Evolutionary conservation across 2,113 vertebrate species (phyloP).

Genomic region (Plotosus lineatus): DNA sequence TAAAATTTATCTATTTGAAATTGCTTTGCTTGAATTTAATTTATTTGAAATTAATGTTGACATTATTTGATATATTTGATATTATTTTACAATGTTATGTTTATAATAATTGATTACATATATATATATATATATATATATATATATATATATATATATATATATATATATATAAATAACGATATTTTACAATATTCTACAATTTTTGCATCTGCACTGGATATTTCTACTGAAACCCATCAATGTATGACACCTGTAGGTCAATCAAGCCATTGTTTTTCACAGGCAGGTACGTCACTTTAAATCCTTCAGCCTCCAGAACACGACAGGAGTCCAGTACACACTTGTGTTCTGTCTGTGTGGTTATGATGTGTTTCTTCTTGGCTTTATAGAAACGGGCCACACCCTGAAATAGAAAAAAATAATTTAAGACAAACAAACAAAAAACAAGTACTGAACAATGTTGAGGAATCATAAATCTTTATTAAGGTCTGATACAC

Average conservation of each 20-base stretch:
- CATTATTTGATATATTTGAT: too few species aligned
- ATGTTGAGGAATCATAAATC: neutral
- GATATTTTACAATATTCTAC: too few species aligned
- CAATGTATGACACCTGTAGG: slow-evolving; percentile 76
- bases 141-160: too few species aligned
- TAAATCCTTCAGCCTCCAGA: slow-evolving; percentile 90
- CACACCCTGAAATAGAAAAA: slow-evolving; percentile 89
- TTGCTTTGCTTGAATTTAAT: too few species aligned
- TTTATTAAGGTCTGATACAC: neutral
- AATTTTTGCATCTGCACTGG: neutral
- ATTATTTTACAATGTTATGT: too few species aligned
- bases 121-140: too few species aligned
- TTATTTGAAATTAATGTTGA: too few species aligned
- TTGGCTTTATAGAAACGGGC: slow-evolving; percentile 89
- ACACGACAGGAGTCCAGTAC: slow-evolving; percentile 94
- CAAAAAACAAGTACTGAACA: neutral
- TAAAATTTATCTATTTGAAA: too few species aligned
- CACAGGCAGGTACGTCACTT: slow-evolving; percentile 90
- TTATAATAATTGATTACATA: too few species aligned
- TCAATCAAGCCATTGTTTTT: slow-evolving; percentile 85
- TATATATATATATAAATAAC: too few species aligned
- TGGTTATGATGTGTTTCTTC: slow-evolving; percentile 91
- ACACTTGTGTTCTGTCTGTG: slow-evolving; percentile 96
- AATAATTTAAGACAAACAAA: too few species aligned
- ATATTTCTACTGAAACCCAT: neutral